Conservation (phyloP, 2,888 invertebrate genomes). For the Athripsodes cinereus region DNA sequence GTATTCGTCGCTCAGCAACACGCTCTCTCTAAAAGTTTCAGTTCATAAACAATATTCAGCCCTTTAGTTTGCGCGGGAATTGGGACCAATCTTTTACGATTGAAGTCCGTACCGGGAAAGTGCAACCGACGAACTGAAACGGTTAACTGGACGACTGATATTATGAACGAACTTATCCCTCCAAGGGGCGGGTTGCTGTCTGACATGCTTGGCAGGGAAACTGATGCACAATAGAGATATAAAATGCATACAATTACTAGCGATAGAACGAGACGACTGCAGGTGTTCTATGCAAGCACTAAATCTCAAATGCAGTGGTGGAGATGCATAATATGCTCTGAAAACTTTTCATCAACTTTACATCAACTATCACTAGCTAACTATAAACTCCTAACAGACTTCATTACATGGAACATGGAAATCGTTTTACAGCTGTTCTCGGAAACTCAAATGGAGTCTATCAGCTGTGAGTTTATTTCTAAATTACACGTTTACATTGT, state of each 20-base stretch:
- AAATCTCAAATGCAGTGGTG: background rate
- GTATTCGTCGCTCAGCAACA: background rate
- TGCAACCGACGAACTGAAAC: constrained; percentile 21
- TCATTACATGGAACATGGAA: too few species aligned
- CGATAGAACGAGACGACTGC: constrained; percentile 5
- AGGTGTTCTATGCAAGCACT: background rate
- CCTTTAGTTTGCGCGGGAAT: constrained; percentile 3
- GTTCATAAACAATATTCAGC: constrained; percentile 6
- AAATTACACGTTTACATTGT: too few species aligned
- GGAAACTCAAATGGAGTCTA: too few species aligned
- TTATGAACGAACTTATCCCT: constrained; percentile 30
- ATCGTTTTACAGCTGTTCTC: too few species aligned
- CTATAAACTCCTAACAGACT: too few species aligned
- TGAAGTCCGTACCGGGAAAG: constrained; percentile 15
- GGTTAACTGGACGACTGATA: constrained; percentile 17
- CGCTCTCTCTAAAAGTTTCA: background rate
- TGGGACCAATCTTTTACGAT: background rate
- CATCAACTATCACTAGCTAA: too few species aligned
- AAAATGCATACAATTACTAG: background rate
- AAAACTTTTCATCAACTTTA: too few species aligned
- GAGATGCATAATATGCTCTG: too few species aligned
- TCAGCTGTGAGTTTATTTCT: too few species aligned
- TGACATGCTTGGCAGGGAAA: constrained; percentile 2
- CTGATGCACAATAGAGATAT: constrained; percentile 12
- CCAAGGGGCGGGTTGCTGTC: constrained; percentile 28